Evolutionary conservation across 2,113 vertebrate species (phyloP), one percentile per base, ranked within the genome.

Genomic region (Indicator indicator): DNA sequence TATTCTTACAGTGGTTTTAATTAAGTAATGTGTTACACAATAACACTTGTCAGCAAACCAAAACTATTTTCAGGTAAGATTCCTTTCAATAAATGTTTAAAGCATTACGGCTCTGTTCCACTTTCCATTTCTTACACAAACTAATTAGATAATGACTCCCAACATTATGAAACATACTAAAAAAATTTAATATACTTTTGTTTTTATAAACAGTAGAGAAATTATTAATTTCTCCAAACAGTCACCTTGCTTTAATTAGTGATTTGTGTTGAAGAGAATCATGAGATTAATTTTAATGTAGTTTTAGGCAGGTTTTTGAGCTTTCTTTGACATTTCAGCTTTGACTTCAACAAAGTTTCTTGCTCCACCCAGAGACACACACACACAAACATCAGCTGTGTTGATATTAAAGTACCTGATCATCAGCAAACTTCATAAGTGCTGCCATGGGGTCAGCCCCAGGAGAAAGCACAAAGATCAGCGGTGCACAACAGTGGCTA

Each of bases 401-500:
- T 52, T 52, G 4, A 78, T 11, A 40, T 12, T 63, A 48, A 75
- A 73, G 76, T 97, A 99, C 98, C 98, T 98, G 98, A 95, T 99
- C 98, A 60, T 98, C 98, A 70, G 98, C 98, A 83, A 99, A 99
- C 89, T 98, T 98, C 16, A 99, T 95, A 84, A 99, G 97, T 3
- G 98, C 98, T 27, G 98, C 98, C 98, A 98, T 98, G 33, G 98
- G 99, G 90, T 99, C 98, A 0, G 98, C 98, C 36, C 98, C 98
- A 5, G 98, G 98, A 36, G 98, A 99, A 55, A 99, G 97, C 82
- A 99, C 93, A 73, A 99, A 99, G 92, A 99, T 98, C 74, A 99
- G 96, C 0, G 98, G 96, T 17, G 98, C 96, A 8, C 98, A 99
- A 93, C 98, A 98, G 81, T 99, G 98, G 77, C 99, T 99, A 58